Conservation (phyloP, 1,140 invertebrate species). For the Camponotus pennsylvanicus region DNA sequence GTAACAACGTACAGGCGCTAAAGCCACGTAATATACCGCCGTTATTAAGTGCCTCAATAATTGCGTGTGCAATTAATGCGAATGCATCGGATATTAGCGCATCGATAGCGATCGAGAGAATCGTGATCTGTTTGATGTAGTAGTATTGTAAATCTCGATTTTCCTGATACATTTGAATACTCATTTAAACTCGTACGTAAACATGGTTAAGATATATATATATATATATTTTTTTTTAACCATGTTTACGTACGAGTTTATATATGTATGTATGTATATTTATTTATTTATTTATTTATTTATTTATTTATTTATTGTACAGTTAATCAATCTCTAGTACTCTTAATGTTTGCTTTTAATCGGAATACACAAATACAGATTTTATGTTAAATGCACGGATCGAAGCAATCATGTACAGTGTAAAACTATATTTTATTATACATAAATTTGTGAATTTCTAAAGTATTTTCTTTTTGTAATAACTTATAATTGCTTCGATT, state of each 20-base stretch:
- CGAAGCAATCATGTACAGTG: not conserved
- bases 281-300: not conserved
- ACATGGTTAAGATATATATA: not conserved
- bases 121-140: constrained; percentile 18
- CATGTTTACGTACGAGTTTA: too few species aligned
- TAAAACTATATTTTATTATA: not conserved
- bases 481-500: not conserved
- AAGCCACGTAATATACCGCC: constrained; percentile 26
- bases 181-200: not conserved
- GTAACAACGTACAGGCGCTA: constrained; percentile 7
- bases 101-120: constrained; percentile 44
- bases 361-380: not conserved
- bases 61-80: constrained; percentile 46
- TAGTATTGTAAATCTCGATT: not conserved
- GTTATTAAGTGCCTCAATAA: constrained; percentile 55
- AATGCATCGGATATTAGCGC: constrained; percentile 34
- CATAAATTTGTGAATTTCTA: not conserved
- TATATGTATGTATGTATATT: not conserved
- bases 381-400: not conserved
- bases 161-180: constrained; percentile 31
- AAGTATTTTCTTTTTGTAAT: not conserved
- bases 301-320: too few species aligned
- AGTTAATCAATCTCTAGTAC: not conserved
- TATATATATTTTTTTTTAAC: not conserved
- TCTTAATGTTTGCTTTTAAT: not conserved